Evolutionary conservation across 2,113 vertebrate genomes (phyloP).

Genomic region (Kryptolebias marmoratus): DNA sequence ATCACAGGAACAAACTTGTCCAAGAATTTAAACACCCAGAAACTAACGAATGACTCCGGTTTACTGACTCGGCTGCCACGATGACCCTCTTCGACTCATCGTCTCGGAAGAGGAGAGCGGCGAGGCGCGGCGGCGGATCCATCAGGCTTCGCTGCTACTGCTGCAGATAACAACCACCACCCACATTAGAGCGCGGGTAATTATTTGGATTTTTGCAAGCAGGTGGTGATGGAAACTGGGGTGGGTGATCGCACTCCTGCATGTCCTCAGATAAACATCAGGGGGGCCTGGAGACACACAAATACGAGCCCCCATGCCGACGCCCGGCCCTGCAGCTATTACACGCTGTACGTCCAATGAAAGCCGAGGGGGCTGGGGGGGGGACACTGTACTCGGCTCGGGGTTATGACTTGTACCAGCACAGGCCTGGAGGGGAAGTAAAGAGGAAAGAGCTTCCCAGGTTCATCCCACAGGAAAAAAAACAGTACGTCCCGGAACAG

Average conservation of each 20-base stretch:
- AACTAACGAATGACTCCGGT: neutral
- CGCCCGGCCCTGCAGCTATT: constrained; percentile 32
- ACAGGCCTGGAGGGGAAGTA: constrained; percentile 23
- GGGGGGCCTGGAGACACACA: constrained; percentile 47
- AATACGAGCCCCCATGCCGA: constrained; percentile 67
- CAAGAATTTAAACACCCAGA: neutral
- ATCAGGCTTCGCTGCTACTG: constrained; percentile 36
- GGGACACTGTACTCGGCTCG: constrained; percentile 38
- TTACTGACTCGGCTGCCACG: constrained; percentile 13
- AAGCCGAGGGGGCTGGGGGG: constrained; percentile 5
- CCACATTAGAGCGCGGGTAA: constrained; percentile 64
- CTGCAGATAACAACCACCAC: constrained; percentile 65
- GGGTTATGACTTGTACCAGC: constrained; percentile 39
- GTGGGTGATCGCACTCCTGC: constrained; percentile 68
- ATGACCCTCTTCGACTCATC: constrained; percentile 15
- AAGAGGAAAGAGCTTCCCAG: neutral
- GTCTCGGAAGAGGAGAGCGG: constrained; percentile 40
- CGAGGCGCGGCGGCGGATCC: constrained; percentile 32
- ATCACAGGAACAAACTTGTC: neutral
- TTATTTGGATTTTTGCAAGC: constrained; percentile 78
- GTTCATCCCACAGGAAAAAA: no score
- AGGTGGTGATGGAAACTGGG: constrained; percentile 73
- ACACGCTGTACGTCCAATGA: constrained; percentile 9
- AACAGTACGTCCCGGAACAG: no score
- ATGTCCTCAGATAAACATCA: constrained; percentile 74